Evolutionary conservation across 2,113 vertebrate genomes (phyloP).

Genomic region (Ptilorrhoa leucosticta): DNA sequence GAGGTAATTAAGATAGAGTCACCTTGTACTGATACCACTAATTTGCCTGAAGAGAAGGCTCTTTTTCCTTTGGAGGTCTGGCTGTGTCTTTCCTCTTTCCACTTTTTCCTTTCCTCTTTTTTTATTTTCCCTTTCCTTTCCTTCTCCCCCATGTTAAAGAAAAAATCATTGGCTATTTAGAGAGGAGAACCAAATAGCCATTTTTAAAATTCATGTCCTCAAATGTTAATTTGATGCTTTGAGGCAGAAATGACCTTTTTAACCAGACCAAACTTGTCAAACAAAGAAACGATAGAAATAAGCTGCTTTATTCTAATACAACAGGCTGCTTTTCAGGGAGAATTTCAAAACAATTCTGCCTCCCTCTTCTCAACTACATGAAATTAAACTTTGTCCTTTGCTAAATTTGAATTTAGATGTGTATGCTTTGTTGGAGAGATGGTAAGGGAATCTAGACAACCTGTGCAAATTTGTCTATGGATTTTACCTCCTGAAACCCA

Average conservation of each 20-base stretch:
- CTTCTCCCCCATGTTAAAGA: not conserved
- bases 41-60: constrained; percentile 30
- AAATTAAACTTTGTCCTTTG: constrained; percentile 49
- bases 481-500: not conserved
- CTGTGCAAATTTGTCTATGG: not conserved
- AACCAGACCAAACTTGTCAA: constrained; percentile 68
- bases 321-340: constrained; percentile 64
- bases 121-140: too few species aligned
- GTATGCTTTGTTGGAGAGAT: not conserved
- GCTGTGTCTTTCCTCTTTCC: not conserved
- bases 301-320: constrained; percentile 72
- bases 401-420: constrained; percentile 24
- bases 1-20: constrained; percentile 30
- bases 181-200: constrained; percentile 63
- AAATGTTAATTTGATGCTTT: constrained; percentile 79
- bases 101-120: too few species aligned
- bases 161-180: constrained; percentile 59
- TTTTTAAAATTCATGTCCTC: constrained; percentile 75
- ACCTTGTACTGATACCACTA: not conserved
- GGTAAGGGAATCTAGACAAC: constrained; percentile 4
- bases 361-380: constrained; percentile 48
- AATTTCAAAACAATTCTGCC: constrained; percentile 67
- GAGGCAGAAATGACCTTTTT: constrained; percentile 76
- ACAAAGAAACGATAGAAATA: constrained; percentile 70
- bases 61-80: not conserved